Percentiles rank a stretch among this genome's conserved stretches.
Conservation (phyloP, 2,797 vertebrate species). For the Poliocrania exsul region DNA sequence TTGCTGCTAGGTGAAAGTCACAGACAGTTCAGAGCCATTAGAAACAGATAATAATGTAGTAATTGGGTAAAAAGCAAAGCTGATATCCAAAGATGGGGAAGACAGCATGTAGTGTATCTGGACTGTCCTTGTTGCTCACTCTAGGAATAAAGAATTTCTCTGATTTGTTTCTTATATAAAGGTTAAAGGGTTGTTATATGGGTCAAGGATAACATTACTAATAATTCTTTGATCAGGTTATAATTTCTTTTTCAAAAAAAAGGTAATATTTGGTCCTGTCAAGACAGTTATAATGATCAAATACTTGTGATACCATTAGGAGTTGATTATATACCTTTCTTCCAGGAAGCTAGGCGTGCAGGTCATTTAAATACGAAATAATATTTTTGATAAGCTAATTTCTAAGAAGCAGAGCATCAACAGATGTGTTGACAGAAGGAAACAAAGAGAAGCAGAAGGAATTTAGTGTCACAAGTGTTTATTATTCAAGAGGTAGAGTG, state of each 20-base stretch:
- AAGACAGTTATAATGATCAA: background rate
- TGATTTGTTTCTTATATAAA: background rate
- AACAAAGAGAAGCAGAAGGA: background rate
- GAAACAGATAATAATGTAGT: background rate
- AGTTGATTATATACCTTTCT: background rate
- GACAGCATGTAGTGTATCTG: background rate
- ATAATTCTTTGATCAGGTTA: background rate
- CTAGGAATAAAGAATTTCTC: background rate
- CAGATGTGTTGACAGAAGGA: background rate
- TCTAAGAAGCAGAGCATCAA: background rate
- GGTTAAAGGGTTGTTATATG: background rate
- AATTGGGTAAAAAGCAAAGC: background rate
- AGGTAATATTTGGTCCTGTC: background rate
- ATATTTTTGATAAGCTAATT: background rate
- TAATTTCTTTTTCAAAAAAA: background rate
- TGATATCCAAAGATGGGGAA: background rate
- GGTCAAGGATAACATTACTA: background rate
- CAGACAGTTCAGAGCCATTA: constrained; percentile 22
- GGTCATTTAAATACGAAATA: background rate
- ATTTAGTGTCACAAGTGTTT: background rate
- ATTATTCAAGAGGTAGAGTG: background rate
- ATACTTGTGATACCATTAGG: background rate
- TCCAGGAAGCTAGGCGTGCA: background rate
- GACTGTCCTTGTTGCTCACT: background rate
- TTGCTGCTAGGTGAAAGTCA: constrained; percentile 29